phyloP scores from a whole-genome alignment of 53 echinoderm and acorn worm species.

The Paelopatides confundens region DNA sequence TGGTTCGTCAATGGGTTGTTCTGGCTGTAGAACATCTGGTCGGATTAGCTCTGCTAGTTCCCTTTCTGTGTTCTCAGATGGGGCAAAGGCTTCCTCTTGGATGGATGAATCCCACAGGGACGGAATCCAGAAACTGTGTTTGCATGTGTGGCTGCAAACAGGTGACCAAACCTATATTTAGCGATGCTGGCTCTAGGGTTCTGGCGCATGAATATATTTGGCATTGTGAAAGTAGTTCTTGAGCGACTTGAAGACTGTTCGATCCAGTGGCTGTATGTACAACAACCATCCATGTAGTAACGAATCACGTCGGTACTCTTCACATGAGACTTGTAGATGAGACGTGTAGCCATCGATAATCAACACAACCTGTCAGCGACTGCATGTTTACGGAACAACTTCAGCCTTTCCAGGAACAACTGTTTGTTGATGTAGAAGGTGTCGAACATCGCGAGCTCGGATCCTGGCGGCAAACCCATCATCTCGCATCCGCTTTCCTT shows the following conservation, averaged over 20 bases:
- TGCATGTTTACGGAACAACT: constrained; percentile 57
- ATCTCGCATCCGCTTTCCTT: constrained; percentile 57
- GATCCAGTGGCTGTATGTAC: constrained; percentile 67
- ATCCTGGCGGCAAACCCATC: constrained; percentile 66
- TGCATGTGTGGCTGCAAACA: constrained; percentile 46
- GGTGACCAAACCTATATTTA: constrained; percentile 50
- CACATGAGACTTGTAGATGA: no score
- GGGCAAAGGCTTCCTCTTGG: constrained; percentile 44
- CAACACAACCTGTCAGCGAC: constrained; percentile 59
- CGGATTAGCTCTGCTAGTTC: no score
- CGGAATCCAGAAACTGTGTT: constrained; percentile 54
- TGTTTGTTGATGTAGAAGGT: constrained; percentile 64
- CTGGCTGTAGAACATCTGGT: neutral
- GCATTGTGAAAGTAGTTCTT: constrained; percentile 44
- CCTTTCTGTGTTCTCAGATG: constrained; percentile 23
- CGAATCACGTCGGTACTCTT: constrained; percentile 50
- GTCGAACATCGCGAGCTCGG: constrained; percentile 66
- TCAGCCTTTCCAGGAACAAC: constrained; percentile 66
- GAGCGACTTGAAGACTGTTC: constrained; percentile 60
- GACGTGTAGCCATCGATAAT: constrained; percentile 70
- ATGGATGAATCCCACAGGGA: constrained; percentile 53
- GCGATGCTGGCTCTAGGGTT: constrained; percentile 52
- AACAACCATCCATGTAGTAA: constrained; percentile 54
- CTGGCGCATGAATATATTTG: constrained; percentile 29
- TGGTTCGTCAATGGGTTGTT: neutral